Conservation (phyloP, 1,140 invertebrate genomes). For the Trichomalopsis sarcophagae region DNA sequence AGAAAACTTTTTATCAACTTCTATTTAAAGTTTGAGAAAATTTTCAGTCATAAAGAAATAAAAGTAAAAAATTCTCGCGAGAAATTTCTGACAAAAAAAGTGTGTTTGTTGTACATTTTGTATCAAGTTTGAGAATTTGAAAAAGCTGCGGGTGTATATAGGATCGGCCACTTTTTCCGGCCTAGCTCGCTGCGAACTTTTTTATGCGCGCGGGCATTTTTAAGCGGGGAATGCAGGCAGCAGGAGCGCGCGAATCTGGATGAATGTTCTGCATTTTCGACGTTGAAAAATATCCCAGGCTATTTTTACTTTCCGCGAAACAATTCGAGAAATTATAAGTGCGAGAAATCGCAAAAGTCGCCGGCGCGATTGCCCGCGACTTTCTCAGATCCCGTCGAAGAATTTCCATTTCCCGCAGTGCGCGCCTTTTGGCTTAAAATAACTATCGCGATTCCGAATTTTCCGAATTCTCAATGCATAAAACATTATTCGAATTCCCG, state of each 20-base stretch:
- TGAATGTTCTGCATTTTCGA: neutral
- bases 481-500: slow-evolving; percentile 6
- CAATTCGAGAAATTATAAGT: neutral
- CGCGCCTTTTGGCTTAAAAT: slow-evolving; percentile 39
- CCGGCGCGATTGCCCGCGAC: too few relatives aligned
- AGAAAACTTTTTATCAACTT: slow-evolving; percentile 48
- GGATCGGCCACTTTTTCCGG: neutral
- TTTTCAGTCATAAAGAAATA: slow-evolving; percentile 33
- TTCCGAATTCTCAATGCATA: neutral
- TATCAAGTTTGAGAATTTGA: slow-evolving; percentile 34
- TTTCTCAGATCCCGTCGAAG: too few relatives aligned
- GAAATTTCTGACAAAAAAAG: slow-evolving; percentile 35
- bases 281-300: neutral
- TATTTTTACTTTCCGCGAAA: neutral
- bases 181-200: neutral
- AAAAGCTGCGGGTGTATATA: neutral
- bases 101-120: slow-evolving; percentile 24
- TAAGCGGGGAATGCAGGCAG: neutral
- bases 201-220: neutral
- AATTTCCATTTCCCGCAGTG: slow-evolving; percentile 38
- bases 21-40: slow-evolving; percentile 47
- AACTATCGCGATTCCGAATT: slow-evolving; percentile 31
- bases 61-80: slow-evolving; percentile 26
- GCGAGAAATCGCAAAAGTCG: too few relatives aligned
- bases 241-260: neutral